Conservation (phyloP, 2,113 vertebrate genomes). For the rat (Rattus norvegicus) region GRCr8 NC_086019.1:49958001-49958500, state of each 20-base stretch:
- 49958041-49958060: background rate
- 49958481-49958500: background rate
- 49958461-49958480: background rate
- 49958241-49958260: background rate
- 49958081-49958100: background rate
- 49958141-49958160: background rate
- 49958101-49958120: background rate
- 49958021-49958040: no score
- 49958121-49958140: background rate
- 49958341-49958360: constrained; percentile 26
- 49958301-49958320: background rate
- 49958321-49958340: background rate
- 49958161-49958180: background rate
- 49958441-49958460: constrained; percentile 18
- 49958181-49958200: background rate
- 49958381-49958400: background rate
- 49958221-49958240: background rate
- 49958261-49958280: background rate
- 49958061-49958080: background rate
- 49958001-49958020: background rate
- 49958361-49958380: background rate
- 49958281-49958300: background rate
- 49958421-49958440: background rate
- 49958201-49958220: background rate
- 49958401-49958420: constrained; percentile 57